phyloP scores from a whole-genome alignment of 2,888 invertebrate species.

The Litoditis marina region DNA sequence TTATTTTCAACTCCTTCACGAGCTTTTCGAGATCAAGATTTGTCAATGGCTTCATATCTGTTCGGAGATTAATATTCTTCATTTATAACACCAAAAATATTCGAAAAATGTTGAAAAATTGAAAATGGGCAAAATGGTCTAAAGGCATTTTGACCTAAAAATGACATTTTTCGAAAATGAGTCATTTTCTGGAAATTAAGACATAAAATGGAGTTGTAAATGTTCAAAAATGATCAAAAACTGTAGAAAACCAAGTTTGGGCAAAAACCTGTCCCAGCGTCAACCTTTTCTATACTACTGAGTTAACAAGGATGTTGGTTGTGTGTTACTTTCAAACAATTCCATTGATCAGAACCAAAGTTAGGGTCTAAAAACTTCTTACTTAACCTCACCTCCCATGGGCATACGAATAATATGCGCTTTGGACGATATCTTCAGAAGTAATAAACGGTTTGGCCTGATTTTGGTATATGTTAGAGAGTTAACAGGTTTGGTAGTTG shows the following conservation, averaged over 20 bases:
- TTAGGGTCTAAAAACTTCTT: too few relatives aligned
- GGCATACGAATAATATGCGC: too few relatives aligned
- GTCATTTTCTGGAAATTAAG: slow-evolving; percentile 7
- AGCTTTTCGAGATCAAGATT: slow-evolving; percentile 11
- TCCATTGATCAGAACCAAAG: too few relatives aligned
- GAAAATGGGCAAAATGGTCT: not conserved
- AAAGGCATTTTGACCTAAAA: not conserved
- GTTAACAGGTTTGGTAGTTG: too few relatives aligned
- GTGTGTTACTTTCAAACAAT: too few relatives aligned
- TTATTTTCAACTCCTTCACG: slow-evolving; percentile 10
- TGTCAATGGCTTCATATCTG: slow-evolving; percentile 7
- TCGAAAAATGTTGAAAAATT: not conserved
- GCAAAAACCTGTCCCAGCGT: slow-evolving; percentile 7
- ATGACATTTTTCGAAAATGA: slow-evolving; percentile 8
- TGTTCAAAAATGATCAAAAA: slow-evolving; percentile 13
- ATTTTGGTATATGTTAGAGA: too few relatives aligned
- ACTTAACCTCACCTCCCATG: too few relatives aligned
- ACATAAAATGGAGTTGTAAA: slow-evolving; percentile 10
- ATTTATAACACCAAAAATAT: slow-evolving; percentile 6
- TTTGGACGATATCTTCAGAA: too few relatives aligned
- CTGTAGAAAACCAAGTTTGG: slow-evolving; percentile 4
- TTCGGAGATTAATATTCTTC: not conserved
- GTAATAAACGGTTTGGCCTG: too few relatives aligned
- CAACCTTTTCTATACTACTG: slow-evolving; percentile 7
- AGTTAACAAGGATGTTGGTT: too few relatives aligned